Percentiles rank a stretch among this genome's conserved stretches.
Evolutionary conservation across 1,140 invertebrate species (phyloP).

Genomic region (Apis laboriosa): DNA sequence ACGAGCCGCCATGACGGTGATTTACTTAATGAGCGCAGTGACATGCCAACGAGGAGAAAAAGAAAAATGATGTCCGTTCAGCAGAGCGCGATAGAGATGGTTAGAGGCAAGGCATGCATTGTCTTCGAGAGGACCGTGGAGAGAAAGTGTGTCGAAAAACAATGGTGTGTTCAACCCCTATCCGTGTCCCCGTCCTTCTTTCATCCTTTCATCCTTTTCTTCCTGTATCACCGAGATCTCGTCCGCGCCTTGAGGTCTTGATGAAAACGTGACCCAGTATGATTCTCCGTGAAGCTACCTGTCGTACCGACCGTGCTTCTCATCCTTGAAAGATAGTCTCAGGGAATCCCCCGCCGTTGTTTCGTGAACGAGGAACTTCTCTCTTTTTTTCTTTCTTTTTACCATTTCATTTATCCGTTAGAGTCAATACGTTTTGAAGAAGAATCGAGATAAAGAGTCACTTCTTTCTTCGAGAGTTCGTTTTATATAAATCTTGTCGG

Average conservation of each 20-base stretch:
- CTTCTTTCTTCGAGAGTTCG: no score
- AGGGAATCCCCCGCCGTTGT: constrained; percentile 1
- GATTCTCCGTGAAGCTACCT: constrained; percentile 46
- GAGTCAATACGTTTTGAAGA: no score
- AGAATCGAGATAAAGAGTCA: no score
- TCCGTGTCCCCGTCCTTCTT: constrained; percentile 18
- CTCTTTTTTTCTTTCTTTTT: background rate
- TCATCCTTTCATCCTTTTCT: background rate
- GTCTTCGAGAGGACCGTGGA: constrained; percentile 45
- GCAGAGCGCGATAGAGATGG: constrained; percentile 44
- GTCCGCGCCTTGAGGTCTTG: constrained; percentile 50
- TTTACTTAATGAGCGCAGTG: constrained; percentile 62
- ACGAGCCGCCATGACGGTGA: constrained; percentile 60
- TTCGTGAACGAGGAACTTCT: background rate
- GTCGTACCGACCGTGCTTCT: constrained; percentile 32
- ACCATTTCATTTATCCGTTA: background rate
- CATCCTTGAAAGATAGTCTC: constrained; percentile 2
- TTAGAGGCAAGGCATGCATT: constrained; percentile 61
- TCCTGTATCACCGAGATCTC: constrained; percentile 16
- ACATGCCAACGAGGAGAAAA: background rate
- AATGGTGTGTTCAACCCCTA: constrained; percentile 55
- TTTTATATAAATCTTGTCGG: no score
- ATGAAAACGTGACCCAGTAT: constrained; percentile 71
- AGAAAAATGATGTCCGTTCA: background rate
- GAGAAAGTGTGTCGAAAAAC: constrained; percentile 69